Evolutionary conservation across 2,113 vertebrate species (phyloP).

Genomic region (Rutilus rutilus): DNA sequence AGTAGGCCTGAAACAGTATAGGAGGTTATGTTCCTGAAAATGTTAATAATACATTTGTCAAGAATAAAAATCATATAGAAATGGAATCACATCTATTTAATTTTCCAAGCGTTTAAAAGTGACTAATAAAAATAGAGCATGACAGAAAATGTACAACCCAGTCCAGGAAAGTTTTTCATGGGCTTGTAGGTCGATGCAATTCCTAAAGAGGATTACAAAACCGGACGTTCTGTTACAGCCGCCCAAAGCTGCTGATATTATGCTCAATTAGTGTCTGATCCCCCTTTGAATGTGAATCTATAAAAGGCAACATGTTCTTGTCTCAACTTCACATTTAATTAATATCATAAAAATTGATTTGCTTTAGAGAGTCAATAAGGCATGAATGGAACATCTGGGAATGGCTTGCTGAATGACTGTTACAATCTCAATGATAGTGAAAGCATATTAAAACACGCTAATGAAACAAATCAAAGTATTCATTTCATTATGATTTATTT

Average conservation of each 20-base stretch:
- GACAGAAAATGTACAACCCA: background rate
- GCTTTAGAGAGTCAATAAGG: slow-evolving; percentile 40
- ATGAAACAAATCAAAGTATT: slow-evolving; percentile 30
- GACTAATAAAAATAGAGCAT: background rate
- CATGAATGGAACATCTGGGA: slow-evolving; percentile 51
- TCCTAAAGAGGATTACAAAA: slow-evolving; percentile 38
- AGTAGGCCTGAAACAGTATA: background rate
- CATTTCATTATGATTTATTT: slow-evolving; percentile 24
- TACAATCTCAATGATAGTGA: slow-evolving; percentile 21
- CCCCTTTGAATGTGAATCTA: slow-evolving; percentile 37
- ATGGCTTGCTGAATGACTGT: slow-evolving; percentile 15
- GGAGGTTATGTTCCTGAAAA: background rate
- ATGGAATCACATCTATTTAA: background rate
- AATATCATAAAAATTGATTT: slow-evolving; percentile 47
- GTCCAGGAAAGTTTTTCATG: background rate
- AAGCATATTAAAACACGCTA: slow-evolving; percentile 20
- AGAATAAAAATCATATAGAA: background rate
- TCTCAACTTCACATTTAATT: slow-evolving; percentile 51
- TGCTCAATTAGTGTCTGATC: slow-evolving; percentile 31
- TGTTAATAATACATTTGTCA: background rate
- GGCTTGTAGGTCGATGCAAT: slow-evolving; percentile 6
- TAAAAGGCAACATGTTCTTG: slow-evolving; percentile 49
- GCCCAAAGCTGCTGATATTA: slow-evolving; percentile 15
- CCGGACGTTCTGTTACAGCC: slow-evolving; percentile 17
- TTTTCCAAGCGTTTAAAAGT: background rate